A percentile compares a stretch with the other conserved stretches of the same genome.
Evolutionary conservation across 2,113 vertebrate genomes (phyloP).

Genomic region (Chelonoidis abingdonii): DNA sequence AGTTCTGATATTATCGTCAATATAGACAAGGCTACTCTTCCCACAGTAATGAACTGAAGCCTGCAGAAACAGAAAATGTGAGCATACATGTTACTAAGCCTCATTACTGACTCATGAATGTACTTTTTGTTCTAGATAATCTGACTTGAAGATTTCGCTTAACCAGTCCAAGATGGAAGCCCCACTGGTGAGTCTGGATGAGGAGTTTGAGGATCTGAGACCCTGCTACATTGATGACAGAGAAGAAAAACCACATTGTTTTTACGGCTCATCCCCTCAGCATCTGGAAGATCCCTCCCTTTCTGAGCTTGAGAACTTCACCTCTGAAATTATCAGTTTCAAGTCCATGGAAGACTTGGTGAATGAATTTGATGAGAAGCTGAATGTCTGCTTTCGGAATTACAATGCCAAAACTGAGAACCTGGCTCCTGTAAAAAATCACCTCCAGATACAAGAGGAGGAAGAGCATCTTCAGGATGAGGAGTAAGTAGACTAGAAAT

Average conservation of each 20-base stretch:
- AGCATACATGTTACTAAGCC: background rate
- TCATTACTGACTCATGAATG: background rate
- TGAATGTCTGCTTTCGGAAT: conserved; percentile 95
- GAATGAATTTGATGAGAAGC: conserved; percentile 95
- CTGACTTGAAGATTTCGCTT: background rate
- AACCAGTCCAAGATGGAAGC: conserved; percentile 85
- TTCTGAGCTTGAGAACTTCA: conserved; percentile 94
- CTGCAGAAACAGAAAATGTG: background rate
- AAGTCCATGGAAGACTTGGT: conserved; percentile 97
- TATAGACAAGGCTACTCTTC: background rate
- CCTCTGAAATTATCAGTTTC: conserved; percentile 95
- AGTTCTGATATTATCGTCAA: background rate
- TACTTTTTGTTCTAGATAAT: conserved; percentile 44
- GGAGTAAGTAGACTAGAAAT: conserved; percentile 83
- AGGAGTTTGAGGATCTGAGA: conserved; percentile 93
- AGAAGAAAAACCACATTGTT: conserved; percentile 75
- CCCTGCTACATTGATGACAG: conserved; percentile 83
- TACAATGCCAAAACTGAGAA: conserved; percentile 94
- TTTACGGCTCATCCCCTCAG: conserved; percentile 78
- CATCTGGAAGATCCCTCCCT: conserved; percentile 91
- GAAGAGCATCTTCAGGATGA: conserved; percentile 92
- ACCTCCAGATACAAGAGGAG: conserved; percentile 88
- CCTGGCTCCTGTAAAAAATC: conserved; percentile 90
- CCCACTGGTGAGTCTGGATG: conserved; percentile 92
- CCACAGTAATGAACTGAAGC: background rate